Evolutionary conservation across 2,113 vertebrate species (phyloP), one percentile per base, ranked within the genome.

Genomic region (Triplophysa dalaica): DNA sequence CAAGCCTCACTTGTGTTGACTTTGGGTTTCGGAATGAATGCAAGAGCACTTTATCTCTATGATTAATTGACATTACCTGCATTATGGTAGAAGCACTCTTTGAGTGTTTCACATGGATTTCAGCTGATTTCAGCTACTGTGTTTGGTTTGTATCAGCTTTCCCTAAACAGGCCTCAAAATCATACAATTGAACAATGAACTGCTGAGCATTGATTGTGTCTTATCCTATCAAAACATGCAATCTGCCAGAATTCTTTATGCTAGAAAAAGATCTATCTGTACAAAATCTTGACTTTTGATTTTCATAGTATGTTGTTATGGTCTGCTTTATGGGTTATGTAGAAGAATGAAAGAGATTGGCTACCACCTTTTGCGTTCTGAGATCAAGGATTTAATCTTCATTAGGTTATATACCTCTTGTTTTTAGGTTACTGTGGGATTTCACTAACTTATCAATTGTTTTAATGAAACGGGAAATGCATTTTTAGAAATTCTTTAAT

Each of bases 41-140:
- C 62, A 54, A 65, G 65, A 52, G 75, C 62, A 77, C 75, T 65
- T 77, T 77, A 65, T 50, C 45, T 64, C 60, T 38, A 16, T 1
- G 0, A 62, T 60, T 75, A 48, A 48, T 63, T 26, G 14, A 62
- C 56, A 24, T 61, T 54, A 26, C 19, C 19, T 63, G 21, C 66
- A 63, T 54, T 50, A 26, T 19, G n/a, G 75, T 52, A 50, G 62
- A 65, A 65, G 74, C 38, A 54, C 62, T 65, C 48, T 26, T 26
- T 33, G 41, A 16, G 26, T 54, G 16, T 65, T 66, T 77, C 41
- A 63, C 73, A 38, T 66, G 75, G 75, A 77, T 77, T 52, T 77
- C 72, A 63, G 74, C 74, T 75, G 75, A 77, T 77, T 52, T 77
- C 72, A 63, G 74, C 74, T 75, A 22, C 22, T 77, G 60, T 19